These are phyloP conservation scores for Discoglossus pictus DNA, from an alignment of 2,797 vertebrate species.

Conservation along the genomic window DNA sequence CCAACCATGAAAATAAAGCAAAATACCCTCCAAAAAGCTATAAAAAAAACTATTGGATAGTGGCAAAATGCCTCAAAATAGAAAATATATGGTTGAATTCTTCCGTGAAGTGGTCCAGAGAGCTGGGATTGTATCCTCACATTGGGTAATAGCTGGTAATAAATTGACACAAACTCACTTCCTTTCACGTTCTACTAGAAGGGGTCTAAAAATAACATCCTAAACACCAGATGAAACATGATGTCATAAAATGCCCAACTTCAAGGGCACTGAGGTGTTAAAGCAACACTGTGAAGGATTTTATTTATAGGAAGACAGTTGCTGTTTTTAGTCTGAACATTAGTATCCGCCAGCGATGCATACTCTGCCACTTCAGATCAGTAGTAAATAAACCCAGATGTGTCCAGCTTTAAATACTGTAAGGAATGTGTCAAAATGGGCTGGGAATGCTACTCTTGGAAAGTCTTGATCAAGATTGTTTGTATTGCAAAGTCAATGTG, in stretches of 20 bases:
- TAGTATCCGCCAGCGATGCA: too few species aligned
- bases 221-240: conserved; percentile 33
- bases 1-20: too few species aligned
- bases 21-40: too few species aligned
- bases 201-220: conserved; percentile 60
- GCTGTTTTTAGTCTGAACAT: conserved; percentile 37
- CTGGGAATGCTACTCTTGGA: too few species aligned
- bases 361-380: not conserved
- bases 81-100: too few species aligned
- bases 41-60: too few species aligned
- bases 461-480: too few species aligned
- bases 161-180: conserved; percentile 60
- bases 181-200: conserved; percentile 60
- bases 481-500: too few species aligned
- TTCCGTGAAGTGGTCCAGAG: too few species aligned
- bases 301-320: conserved; percentile 46
- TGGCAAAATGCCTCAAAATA: too few species aligned
- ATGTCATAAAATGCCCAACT: conserved; percentile 61
- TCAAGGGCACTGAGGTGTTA: conserved; percentile 64
- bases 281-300: conserved; percentile 50
- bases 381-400: conserved; percentile 8
- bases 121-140: not conserved
- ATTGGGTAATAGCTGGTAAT: conserved; percentile 15
- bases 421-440: too few species aligned
- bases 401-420: not conserved